Evolutionary conservation across 1,140 invertebrate genomes (phyloP), one percentile per base, ranked within the genome.

Genomic region (Sitobion miscanthi): DNA sequence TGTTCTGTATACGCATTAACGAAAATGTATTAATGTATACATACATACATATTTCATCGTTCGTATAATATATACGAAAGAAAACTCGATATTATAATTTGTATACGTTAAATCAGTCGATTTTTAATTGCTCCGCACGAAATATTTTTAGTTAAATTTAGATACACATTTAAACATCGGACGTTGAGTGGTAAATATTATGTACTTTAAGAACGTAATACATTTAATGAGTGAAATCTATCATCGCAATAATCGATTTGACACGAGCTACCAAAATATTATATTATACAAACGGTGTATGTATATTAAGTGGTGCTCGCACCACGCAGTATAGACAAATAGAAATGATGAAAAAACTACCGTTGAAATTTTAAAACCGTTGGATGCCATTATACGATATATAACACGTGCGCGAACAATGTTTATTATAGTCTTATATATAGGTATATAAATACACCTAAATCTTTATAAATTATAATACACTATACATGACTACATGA

Each of bases 181-280:
- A 35, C n/a, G 62, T n/a, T 35, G 62, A 77, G n/a, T 77, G 62
- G 62, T 77, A n/a, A 14, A n/a, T 77, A n/a, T 77, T n/a, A 77
- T 77, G n/a, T 77, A n/a, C 62, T 77, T 77, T 77, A 77, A 77
- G n/a, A 77, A 77, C 62, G 30, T 77, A 77, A 77, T 77, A 35
- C 14, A 77, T 77, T n/a, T 77, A 77, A 77, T 77, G 62, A 77
- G 62, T 77, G n/a, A n/a, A 77, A 77, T 77, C 62, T 77, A 77
- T 77, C 62, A 69, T n/a, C 62, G 30, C 62, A 17, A n/a, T 69
- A 69, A 69, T 69, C 62, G 62, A 69, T 69, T 69, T n/a, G 62
- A 69, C 62, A 69, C 62, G 62, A 69, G 62, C 14, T 69, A n/a
- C 62, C 62, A 69, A 69, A 30, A 21, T 69, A 69, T n/a, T n/a